Evolutionary conservation across 2,797 vertebrate species (phyloP), one percentile per base, ranked within the genome.

Genomic region (Takifugu ocellatus): DNA sequence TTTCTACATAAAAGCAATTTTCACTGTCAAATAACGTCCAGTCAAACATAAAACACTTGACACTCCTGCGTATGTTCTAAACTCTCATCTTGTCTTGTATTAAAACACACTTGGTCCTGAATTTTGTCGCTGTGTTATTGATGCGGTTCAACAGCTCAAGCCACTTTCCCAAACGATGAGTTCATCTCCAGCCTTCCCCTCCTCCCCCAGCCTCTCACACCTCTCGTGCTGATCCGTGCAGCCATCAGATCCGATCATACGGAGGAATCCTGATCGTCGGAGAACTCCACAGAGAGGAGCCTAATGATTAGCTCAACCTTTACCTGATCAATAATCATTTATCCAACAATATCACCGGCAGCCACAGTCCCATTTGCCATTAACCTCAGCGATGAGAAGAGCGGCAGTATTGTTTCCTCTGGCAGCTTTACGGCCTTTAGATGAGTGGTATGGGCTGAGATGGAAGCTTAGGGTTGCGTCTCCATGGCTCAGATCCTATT

Each of bases 231-330:
- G 69, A 29, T 79, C 74, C 55, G 72, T 53, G 59, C 76, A 66
- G 74, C 81, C 83, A 88, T 91, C 88, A 90, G 87, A 91, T 90
- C 87, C 21, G 21, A 85, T 89, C 69, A 70, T 78, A 84, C 64
- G 77, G 81, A 90, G 87, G 91, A 89, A 91, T 91, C 78, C 81
- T 61, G 75, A 71, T 68, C 83, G 90, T 87, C 78, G 70, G 70
- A 78, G 75, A 72, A 72, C 69, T 69, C 67, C 64, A 59, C 72
- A 74, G 81, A 78, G 86, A 90, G 88, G 92, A 91, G 90, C 88
- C 91, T 92, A 92, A 93, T 93, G 91, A 93, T 92, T 91, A 92
- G 89, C 90, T 92, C 91, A 93, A 93, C 91, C 91, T 92, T 93
- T 92, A 90, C 82, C 90, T 89, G 90, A 93, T 92, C 91, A 92